Evolutionary conservation across 2,113 vertebrate genomes (phyloP), one percentile per base, ranked within the genome.

Genomic region (Rallus limicola): DNA sequence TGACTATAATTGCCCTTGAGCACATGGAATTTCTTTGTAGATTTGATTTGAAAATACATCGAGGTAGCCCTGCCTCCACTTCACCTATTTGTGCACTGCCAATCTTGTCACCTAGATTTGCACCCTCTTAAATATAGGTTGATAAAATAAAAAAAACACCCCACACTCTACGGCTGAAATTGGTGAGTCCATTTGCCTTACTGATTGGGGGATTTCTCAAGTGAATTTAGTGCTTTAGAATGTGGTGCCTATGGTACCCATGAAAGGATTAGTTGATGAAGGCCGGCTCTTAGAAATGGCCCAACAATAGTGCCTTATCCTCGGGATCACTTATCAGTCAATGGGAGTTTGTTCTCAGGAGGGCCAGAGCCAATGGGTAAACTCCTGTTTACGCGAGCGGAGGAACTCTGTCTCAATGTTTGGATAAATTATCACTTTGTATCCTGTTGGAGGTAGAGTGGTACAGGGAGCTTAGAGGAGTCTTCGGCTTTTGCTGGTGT

Each of bases 291-390:
- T 94, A 96, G 93, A 96, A 97, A 96, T 74, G 79, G 93, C 80
- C 83, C 84, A 93, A 97, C 95, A 96, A 97, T 96, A 82, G 88
- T 79, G 93, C 95, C 96, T 96, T 97, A 97, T 96, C 96, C 93
- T 95, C 96, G 6, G 93, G 83, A 95, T 91, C 83, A 33, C 96
- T 96, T 97, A 93, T 95, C 96, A 95, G 82, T 95, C 95, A 97
- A 96, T 91, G 92, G 86, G 90, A 96, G 93, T 96, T 96, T 96
- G 95, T 95, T 97, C 96, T 96, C 92, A 96, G 80, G 85, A 92
- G 92, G 93, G 93, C 68, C 93, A 93, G 90, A 96, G 95, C 96
- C 94, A 96, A 96, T 96, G 94, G 85, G 68, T 94, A 93, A 96
- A 96, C 95, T 95, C 96, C 93, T 95, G 92, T 93, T 96, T 96